Evolutionary conservation across 2,888 invertebrate genomes (phyloP).

Genomic region (Colletes collaris): DNA sequence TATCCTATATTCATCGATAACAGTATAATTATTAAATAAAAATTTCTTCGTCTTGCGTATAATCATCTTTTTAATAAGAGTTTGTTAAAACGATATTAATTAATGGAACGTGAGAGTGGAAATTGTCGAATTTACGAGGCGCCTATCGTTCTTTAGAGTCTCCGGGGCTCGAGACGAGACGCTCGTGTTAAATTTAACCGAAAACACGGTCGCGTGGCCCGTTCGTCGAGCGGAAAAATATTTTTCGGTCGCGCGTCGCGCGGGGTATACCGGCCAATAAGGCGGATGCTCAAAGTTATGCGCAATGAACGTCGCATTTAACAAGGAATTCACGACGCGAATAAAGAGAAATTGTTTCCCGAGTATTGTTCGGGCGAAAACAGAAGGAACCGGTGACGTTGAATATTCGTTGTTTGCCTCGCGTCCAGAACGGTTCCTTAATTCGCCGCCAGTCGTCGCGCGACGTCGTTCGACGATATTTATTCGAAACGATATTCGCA

Average conservation of each 20-base stretch:
- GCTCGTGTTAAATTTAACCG: too few relatives aligned
- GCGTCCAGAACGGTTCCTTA: background rate
- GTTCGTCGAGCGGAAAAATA: background rate
- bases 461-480: background rate
- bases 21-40: too few relatives aligned
- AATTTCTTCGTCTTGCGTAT: too few relatives aligned
- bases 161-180: too few relatives aligned
- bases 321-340: background rate
- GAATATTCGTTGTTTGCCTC: background rate
- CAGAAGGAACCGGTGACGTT: background rate
- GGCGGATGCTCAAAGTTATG: too few relatives aligned
- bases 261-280: too few relatives aligned
- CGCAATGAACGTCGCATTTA: background rate
- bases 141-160: too few relatives aligned
- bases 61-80: too few relatives aligned
- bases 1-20: too few relatives aligned
- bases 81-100: too few relatives aligned
- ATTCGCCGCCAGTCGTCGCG: background rate
- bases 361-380: background rate
- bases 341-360: conserved; percentile 1
- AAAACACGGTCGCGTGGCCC: background rate
- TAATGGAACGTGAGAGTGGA: too few relatives aligned
- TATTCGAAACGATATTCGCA: background rate
- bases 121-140: too few relatives aligned
- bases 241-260: background rate